Evolutionary conservation across 2,797 vertebrate species (phyloP).

Genomic region (Gallirallus australis): DNA sequence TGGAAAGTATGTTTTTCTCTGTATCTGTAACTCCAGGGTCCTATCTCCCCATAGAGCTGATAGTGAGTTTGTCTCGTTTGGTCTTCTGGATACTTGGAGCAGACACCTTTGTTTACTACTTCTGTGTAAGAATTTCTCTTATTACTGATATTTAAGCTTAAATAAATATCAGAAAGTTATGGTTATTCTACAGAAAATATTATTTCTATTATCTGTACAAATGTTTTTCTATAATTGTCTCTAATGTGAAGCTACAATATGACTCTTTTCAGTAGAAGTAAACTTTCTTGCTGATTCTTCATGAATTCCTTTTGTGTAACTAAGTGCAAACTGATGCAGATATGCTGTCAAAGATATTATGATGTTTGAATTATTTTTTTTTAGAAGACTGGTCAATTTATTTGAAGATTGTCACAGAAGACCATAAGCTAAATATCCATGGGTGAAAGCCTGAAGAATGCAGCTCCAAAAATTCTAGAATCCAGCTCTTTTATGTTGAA

Average conservation of each 20-base stretch:
- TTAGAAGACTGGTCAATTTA: neutral
- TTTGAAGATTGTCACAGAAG: neutral
- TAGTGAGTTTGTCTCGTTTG: neutral
- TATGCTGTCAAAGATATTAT: neutral
- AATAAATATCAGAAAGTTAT: neutral
- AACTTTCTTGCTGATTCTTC: neutral
- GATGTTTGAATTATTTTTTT: neutral
- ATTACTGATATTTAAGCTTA: neutral
- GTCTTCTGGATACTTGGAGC: neutral
- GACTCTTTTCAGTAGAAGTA: neutral
- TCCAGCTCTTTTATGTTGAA: neutral
- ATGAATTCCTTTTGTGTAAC: neutral
- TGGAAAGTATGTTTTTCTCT: neutral
- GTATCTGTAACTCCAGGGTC: neutral
- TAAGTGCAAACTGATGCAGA: neutral
- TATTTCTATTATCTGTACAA: neutral
- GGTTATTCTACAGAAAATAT: neutral
- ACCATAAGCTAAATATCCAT: neutral
- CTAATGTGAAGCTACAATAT: neutral
- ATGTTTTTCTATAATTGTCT: neutral
- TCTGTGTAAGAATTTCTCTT: neutral
- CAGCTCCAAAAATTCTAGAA: neutral
- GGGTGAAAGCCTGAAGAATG: neutral
- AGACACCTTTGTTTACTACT: neutral
- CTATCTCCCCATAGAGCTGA: neutral